Conservation (phyloP, 2,113 vertebrate species). For the Nerophis lumbriciformis region DNA sequence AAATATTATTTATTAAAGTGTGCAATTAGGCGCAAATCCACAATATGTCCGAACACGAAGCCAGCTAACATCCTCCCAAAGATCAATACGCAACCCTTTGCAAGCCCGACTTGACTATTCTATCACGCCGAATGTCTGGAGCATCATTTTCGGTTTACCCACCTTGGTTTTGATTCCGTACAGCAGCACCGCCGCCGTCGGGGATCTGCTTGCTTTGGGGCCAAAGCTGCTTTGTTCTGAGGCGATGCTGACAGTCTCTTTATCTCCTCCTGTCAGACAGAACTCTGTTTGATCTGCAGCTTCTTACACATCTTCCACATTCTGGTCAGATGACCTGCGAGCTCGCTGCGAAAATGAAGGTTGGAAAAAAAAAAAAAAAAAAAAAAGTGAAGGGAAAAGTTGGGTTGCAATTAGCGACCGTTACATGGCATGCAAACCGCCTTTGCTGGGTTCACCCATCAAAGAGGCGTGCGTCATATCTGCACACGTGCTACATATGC, state of each 20-base stretch:
- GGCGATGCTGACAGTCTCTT: constrained; percentile 60
- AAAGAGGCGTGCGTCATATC: background rate
- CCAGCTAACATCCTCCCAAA: background rate
- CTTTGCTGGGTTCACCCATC: constrained; percentile 1
- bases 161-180: constrained; percentile 48
- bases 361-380: background rate
- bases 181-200: constrained; percentile 42
- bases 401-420: constrained; percentile 4
- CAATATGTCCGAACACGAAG: background rate
- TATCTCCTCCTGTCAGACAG: constrained; percentile 68
- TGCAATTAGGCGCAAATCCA: background rate
- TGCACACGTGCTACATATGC: constrained; percentile 7
- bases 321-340: constrained; percentile 59
- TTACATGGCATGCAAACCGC: background rate
- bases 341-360: background rate
- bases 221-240: constrained; percentile 68
- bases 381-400: constrained; percentile 26
- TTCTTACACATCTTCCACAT: constrained; percentile 45
- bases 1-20: background rate
- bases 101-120: constrained; percentile 14
- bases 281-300: constrained; percentile 67
- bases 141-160: constrained; percentile 37
- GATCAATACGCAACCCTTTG: constrained; percentile 13
- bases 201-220: constrained; percentile 55
- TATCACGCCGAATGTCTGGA: constrained; percentile 23